Base-by-base conservation (phyloP, 2,888 invertebrate species). In the Dryocosmus kuriphilus region DNA sequence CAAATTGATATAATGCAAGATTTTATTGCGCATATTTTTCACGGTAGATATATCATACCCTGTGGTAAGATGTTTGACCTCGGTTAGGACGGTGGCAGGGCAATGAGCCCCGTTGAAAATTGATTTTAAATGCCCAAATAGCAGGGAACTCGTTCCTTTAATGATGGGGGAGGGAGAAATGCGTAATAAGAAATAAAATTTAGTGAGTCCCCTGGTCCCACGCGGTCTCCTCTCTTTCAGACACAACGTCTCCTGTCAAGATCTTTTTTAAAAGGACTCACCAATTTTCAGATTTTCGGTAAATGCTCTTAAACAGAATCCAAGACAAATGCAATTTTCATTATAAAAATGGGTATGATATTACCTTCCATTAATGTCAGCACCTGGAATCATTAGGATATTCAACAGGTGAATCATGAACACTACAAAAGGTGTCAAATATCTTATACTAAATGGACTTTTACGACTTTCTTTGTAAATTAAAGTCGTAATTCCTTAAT, bases 1-100 rank as follows among this genome's bases (percentile, higher is more conserved):
- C 71, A 71, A 71, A 71, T 71, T 71, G 71, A 71, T 32, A 55
- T 71, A 71, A 71, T 71, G 71, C 51, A 71, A 51, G 51, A 71
- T 71, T 55, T 71, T 55, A 71, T 71, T 71, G 51, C 51, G n/a
- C 22, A 51, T 51, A 14, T 71, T 71, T 71, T 51, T 71, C n/a
- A 71, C 22, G 14, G 51, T 22, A n/a, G 3, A 46, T 67, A 55
- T 65, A 46, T 65, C 41, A 65, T 41, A 41, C 32, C 32, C n/a
- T 22, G 67, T 41, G 30, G 51, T 19, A 71, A 71, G 30, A 46
- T n/a, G 19, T 71, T 30, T 30, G 67, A 46, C 67, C 27, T 71
- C 32, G 46, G 30, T 60, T 16, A 27, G 14, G 27, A 16, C 7
- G 24, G 7, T 46, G 51, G 51, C 30, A 71, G 30, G 71, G 22